Conservation (phyloP, 2,113 vertebrate genomes). For the Psilopsiagon aurifrons region DNA sequence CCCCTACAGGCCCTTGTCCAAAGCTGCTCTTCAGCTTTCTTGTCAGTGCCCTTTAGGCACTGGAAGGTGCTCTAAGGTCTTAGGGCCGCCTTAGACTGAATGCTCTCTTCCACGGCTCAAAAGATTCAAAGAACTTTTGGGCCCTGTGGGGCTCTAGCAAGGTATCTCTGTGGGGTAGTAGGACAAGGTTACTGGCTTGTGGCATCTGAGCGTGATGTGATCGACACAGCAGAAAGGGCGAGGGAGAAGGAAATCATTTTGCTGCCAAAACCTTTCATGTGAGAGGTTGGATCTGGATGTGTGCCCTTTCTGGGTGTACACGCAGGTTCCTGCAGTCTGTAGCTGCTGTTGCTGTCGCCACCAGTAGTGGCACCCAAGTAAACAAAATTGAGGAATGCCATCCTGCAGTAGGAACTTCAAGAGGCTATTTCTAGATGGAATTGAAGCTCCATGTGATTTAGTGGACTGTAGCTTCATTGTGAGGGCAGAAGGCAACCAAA, state of each 20-base stretch:
- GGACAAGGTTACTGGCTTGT: not conserved
- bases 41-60: not conserved
- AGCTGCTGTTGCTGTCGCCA: constrained; percentile 30
- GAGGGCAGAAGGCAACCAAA: not conserved
- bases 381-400: not conserved
- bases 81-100: not conserved
- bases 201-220: not conserved
- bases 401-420: not conserved
- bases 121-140: not conserved
- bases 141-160: not conserved
- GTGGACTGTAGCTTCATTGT: constrained; percentile 4
- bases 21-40: not conserved
- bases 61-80: not conserved
- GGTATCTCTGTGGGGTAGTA: not conserved
- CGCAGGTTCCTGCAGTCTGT: not conserved
- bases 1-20: not conserved
- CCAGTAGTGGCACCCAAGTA: constrained; percentile 39
- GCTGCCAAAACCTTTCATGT: constrained; percentile 23
- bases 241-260: not conserved
- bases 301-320: not conserved
- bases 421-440: constrained; percentile 16
- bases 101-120: not conserved
- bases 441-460: not conserved
- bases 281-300: not conserved
- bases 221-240: not conserved